Percentiles rank a stretch among this genome's conserved stretches.
phyloP scores from a whole-genome alignment of 2,113 vertebrate species.

The Upupa epops region DNA sequence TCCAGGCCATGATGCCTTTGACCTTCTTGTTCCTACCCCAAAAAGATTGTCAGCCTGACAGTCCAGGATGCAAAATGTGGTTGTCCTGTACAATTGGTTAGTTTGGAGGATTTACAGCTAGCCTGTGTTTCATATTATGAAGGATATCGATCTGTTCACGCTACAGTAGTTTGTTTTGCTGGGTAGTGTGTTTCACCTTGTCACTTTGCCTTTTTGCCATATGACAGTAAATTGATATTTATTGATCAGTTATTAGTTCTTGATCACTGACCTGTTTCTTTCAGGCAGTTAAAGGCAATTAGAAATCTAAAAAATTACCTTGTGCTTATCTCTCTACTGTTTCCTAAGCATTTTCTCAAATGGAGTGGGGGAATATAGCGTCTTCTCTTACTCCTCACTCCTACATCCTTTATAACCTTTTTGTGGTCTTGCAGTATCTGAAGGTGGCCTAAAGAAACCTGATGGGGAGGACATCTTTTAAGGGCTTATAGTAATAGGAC shows the following conservation, averaged over 20 bases:
- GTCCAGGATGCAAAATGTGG: neutral
- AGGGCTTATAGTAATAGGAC: too few species aligned
- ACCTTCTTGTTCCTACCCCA: too few species aligned
- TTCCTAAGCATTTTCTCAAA: neutral
- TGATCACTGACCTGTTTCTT: neutral
- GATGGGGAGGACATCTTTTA: too few species aligned
- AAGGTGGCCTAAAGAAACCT: too few species aligned
- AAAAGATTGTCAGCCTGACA: neutral
- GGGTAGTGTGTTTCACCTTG: fast-evolving
- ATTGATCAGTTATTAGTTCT: neutral
- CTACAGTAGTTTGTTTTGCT: neutral
- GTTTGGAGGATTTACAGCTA: neutral
- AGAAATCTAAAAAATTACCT: neutral
- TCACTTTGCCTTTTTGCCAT: neutral
- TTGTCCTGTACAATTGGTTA: neutral
- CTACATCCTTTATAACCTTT: neutral
- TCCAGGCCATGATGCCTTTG: too few species aligned
- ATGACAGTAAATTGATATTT: neutral
- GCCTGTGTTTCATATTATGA: neutral
- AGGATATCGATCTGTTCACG: neutral
- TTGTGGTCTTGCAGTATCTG: too few species aligned
- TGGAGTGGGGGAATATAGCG: neutral
- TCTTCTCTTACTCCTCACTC: neutral
- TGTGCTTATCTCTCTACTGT: neutral
- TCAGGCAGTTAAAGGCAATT: neutral